Evolutionary conservation across 2,797 vertebrate species (phyloP).

Genomic region (Spheniscus humboldti): DNA sequence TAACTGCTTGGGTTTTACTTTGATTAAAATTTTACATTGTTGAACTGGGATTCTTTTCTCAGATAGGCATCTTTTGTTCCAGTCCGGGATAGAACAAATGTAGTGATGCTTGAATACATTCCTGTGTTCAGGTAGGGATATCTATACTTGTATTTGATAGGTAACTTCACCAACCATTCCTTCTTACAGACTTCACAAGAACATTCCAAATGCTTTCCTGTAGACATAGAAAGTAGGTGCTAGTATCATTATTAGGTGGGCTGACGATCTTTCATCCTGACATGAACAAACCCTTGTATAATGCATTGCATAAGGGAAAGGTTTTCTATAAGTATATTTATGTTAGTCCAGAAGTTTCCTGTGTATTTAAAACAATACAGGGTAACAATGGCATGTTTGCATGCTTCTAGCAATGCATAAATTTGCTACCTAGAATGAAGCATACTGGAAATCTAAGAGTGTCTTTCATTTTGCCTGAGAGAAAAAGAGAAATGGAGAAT

Average conservation of each 20-base stretch:
- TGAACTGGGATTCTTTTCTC: not conserved
- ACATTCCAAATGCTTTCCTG: not conserved
- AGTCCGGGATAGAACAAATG: not conserved
- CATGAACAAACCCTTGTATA: not conserved
- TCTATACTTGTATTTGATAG: not conserved
- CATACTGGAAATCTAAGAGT: not conserved
- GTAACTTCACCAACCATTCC: not conserved
- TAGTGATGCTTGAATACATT: not conserved
- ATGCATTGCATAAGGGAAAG: not conserved
- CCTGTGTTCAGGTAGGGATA: not conserved
- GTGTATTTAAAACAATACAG: not conserved
- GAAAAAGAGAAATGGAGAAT: not conserved
- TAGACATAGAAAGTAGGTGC: not conserved
- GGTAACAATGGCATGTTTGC: fast-evolving
- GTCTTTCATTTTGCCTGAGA: not conserved
- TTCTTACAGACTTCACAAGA: not conserved
- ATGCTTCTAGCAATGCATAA: not conserved
- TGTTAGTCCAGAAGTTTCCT: not conserved
- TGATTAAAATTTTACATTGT: not conserved
- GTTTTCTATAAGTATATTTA: not conserved
- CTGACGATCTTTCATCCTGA: not conserved
- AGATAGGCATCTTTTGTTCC: not conserved
- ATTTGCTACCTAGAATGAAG: not conserved
- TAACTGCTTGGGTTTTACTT: not conserved
- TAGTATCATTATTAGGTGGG: no score